Evolutionary conservation across 1,140 invertebrate genomes (phyloP).

Genomic region (Rhopalosiphum maidis): DNA sequence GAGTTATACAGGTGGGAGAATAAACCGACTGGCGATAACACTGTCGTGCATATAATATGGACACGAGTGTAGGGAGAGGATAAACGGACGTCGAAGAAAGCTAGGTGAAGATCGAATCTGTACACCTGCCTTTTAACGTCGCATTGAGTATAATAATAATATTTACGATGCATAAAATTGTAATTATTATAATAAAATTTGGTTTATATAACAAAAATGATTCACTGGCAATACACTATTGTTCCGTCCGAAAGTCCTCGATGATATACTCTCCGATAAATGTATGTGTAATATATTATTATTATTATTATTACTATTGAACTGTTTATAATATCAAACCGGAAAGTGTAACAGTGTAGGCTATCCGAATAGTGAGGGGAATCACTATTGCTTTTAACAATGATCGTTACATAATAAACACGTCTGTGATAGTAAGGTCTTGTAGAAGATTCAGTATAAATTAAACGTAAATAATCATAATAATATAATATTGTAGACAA

Average conservation of each 20-base stretch:
- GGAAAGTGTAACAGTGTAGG: conserved; percentile 47
- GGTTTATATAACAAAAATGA: conserved; percentile 19
- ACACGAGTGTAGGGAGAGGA: neutral
- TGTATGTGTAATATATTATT: neutral
- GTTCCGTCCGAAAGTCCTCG: conserved; percentile 11
- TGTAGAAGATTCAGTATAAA: conserved; percentile 7
- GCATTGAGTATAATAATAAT: neutral
- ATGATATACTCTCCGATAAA: neutral
- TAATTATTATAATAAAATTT: conserved; percentile 44
- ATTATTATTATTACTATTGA: conserved; percentile 29
- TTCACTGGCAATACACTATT: neutral
- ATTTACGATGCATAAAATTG: conserved; percentile 14
- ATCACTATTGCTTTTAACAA: neutral
- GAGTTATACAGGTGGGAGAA: neutral
- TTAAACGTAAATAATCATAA: neutral
- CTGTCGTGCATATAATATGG: neutral
- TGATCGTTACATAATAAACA: neutral
- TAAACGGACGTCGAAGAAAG: conserved; percentile 32
- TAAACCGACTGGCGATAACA: neutral
- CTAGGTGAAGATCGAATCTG: conserved; percentile 4
- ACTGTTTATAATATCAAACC: neutral
- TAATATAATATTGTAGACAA: neutral
- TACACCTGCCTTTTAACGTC: conserved; percentile 36
- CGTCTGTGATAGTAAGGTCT: neutral
- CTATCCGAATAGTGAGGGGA: neutral